Evolutionary conservation across 2,113 vertebrate genomes (phyloP).

Genomic region (Mungos mungo): DNA sequence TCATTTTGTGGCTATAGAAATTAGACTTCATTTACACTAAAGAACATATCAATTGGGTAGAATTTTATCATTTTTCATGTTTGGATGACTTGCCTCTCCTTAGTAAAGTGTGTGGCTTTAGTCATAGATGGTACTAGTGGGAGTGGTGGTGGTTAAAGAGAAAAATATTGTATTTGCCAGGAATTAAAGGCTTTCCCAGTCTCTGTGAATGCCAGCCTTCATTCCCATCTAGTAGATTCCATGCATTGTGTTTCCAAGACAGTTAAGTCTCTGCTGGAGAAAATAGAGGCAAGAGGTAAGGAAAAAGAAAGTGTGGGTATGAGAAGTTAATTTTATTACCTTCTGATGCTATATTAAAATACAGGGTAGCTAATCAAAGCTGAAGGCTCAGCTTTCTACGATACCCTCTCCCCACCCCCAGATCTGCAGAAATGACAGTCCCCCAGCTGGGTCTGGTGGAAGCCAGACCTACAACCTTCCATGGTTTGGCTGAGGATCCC

Average conservation of each 20-base stretch:
- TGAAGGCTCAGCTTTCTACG: constrained; percentile 17
- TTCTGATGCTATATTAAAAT: constrained; percentile 40
- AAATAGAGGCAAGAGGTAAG: constrained; percentile 5
- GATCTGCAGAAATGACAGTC: constrained; percentile 36
- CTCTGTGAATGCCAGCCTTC: neutral
- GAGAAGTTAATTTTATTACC: constrained; percentile 49
- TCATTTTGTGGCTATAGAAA: neutral
- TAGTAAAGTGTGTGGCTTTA: constrained; percentile 6
- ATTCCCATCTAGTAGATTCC: neutral
- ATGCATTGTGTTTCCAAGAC: neutral
- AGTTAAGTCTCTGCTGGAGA: neutral
- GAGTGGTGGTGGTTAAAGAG: neutral
- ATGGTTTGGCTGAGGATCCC: constrained; percentile 63
- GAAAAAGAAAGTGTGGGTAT: neutral
- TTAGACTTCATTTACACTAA: neutral
- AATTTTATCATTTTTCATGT: neutral
- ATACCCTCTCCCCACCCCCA: neutral
- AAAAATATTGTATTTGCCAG: constrained; percentile 18
- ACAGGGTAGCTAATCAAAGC: constrained; percentile 30
- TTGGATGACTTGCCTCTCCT: neutral
- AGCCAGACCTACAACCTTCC: constrained; percentile 74
- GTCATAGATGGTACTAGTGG: neutral
- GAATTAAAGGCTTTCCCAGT: constrained; percentile 23
- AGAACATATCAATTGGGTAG: neutral
- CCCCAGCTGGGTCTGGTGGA: constrained; percentile 69